Evolutionary conservation across 2,888 invertebrate genomes (phyloP), one percentile per base, ranked within the genome.

Genomic region (Craniophora ligustri): DNA sequence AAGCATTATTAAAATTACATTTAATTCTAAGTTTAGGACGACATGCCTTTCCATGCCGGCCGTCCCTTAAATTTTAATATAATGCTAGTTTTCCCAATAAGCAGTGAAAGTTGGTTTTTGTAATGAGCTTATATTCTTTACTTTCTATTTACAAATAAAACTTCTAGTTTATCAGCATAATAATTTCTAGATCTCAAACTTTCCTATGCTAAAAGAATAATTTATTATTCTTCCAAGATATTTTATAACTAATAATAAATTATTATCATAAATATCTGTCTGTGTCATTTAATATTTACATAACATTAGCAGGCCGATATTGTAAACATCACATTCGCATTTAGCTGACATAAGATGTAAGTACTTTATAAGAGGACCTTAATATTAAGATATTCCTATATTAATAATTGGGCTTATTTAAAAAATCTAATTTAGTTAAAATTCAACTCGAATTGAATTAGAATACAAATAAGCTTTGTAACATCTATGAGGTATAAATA

Each of bases 281-380:
- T 56, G 28, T 45, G 28, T 45, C 44, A 54, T 56, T 34, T 26
- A 35, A 64, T 80, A 81, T 82, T 82, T 79, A 80, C 78, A 81
- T 79, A 83, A 79, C 78, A 81, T 73, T 66, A 63, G 59, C 61
- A 65, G 48, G 49, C 21, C 21, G 53, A 66, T 72, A 69, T 61
- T 75, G 62, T 75, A 77, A 76, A 76, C 74, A 70, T 67, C 14
- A 26, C 55, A 60, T 65, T 46, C 34, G 38, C 48, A 65, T 56
- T 67, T 51, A 51, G 42, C 40, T 45, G 14, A 39, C 38, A 8
- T 35, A 14, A 23, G 32, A 41, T 35, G 41, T 35, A 13, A 45
- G 31, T 11, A 44, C 8, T 13, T 28, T 14, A 38, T 14, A 16
- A 54, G 7, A 30, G 0, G n/a, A 39, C 30, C 6, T 8, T 23